phyloP scores from a whole-genome alignment of 2,113 vertebrate genomes.

The Lasiurus cinereus region DNA sequence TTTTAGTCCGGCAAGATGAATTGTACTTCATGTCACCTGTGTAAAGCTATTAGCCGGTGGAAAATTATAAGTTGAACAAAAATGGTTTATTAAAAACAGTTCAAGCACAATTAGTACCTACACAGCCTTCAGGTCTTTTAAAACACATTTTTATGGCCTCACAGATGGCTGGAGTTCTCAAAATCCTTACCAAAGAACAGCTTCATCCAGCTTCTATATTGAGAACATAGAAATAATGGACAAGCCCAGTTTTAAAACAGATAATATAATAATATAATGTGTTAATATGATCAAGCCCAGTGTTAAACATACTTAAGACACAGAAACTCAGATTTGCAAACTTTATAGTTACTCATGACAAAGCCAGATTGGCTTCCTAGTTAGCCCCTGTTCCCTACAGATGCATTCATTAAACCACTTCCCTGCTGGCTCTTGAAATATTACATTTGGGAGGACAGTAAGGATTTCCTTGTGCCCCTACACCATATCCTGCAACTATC shows the following conservation, averaged over 20 bases:
- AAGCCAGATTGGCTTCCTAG: slow-evolving; percentile 23
- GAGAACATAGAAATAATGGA: slow-evolving; percentile 22
- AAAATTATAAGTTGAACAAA: slow-evolving; percentile 62
- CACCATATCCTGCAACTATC: background rate
- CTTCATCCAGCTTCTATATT: background rate
- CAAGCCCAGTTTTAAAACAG: background rate
- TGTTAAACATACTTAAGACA: slow-evolving; percentile 41
- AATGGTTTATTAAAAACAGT: slow-evolving; percentile 63
- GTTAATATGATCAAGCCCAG: background rate
- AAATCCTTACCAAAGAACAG: slow-evolving; percentile 20
- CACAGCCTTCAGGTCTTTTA: slow-evolving; percentile 21
- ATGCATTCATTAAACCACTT: background rate
- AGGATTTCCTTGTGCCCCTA: background rate
- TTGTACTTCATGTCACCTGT: slow-evolving; percentile 63
- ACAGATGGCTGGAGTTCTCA: background rate
- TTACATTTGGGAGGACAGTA: background rate
- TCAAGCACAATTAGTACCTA: slow-evolving; percentile 58
- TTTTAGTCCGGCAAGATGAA: slow-evolving; percentile 62
- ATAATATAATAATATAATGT: background rate
- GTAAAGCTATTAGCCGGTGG: slow-evolving; percentile 50
- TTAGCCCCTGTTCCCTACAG: background rate
- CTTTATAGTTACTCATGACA: background rate
- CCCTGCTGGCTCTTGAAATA: background rate
- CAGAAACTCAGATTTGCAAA: background rate
- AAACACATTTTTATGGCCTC: slow-evolving; percentile 45